Conservation (phyloP, 1,140 invertebrate genomes). For the Pseudachorutes palmiensis region DNA sequence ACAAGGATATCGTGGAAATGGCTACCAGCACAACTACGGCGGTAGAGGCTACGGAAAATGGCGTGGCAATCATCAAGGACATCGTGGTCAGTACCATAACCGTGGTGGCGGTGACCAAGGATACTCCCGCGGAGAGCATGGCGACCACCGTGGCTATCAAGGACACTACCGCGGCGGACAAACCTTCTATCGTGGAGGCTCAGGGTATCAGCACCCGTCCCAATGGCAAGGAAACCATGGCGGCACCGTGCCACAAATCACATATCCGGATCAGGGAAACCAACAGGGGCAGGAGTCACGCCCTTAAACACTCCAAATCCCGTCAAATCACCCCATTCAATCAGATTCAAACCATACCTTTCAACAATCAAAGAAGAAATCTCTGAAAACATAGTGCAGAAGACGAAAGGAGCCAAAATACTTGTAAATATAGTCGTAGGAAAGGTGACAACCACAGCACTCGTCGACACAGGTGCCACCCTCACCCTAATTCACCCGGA, state of each 20-base stretch:
- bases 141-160: neutral
- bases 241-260: too few relatives aligned
- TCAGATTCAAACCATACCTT: neutral
- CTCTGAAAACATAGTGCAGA: neutral
- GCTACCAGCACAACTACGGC: neutral
- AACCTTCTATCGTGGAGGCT: neutral
- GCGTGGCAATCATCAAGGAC: neutral
- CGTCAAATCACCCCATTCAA: neutral
- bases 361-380: neutral
- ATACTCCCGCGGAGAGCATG: neutral
- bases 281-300: neutral
- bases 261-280: constrained; percentile 1
- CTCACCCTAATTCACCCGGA: neutral
- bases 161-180: neutral
- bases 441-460: neutral
- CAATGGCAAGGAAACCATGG: too few relatives aligned
- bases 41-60: neutral
- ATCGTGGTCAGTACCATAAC: too few relatives aligned
- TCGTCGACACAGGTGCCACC: neutral
- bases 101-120: neutral
- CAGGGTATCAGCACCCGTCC: too few relatives aligned
- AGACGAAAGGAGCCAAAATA: neutral
- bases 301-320: neutral
- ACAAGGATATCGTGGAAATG: neutral
- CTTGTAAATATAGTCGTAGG: neutral